Conservation (phyloP, 2,888 invertebrate genomes). For the Epirrita christyi region DNA sequence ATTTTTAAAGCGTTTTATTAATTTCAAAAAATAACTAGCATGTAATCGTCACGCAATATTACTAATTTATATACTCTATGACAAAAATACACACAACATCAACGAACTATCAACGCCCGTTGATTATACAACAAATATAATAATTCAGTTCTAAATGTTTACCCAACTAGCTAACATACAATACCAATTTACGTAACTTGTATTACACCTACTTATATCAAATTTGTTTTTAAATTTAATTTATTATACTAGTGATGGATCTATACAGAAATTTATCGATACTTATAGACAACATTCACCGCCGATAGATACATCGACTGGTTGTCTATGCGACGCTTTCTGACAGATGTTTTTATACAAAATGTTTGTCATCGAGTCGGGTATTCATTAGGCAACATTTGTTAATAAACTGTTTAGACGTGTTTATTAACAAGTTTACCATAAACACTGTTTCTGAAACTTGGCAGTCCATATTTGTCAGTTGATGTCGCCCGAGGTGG, state of each 20-base stretch:
- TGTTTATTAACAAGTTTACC: too few species aligned
- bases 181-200: constrained; percentile 66
- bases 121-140: constrained; percentile 59
- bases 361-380: neutral
- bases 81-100: constrained; percentile 71
- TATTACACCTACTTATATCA: constrained; percentile 68
- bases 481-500: too few species aligned
- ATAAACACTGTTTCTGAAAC: too few species aligned
- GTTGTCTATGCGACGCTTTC: neutral
- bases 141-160: constrained; percentile 71
- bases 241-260: constrained; percentile 52
- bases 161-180: constrained; percentile 67
- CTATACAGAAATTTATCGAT: constrained; percentile 40
- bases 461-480: too few species aligned
- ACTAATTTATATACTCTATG: constrained; percentile 77
- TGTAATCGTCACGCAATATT: constrained; percentile 78
- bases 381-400: too few species aligned
- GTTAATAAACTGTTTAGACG: too few species aligned
- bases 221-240: constrained; percentile 63
- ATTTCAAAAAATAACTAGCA: constrained; percentile 82
- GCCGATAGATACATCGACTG: neutral
- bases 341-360: too few species aligned
- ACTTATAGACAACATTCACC: neutral
- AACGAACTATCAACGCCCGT: constrained; percentile 54
- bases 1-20: constrained; percentile 78